Conservation (phyloP, 2,888 invertebrate species). For the Drosophila melanosoma region DNA sequence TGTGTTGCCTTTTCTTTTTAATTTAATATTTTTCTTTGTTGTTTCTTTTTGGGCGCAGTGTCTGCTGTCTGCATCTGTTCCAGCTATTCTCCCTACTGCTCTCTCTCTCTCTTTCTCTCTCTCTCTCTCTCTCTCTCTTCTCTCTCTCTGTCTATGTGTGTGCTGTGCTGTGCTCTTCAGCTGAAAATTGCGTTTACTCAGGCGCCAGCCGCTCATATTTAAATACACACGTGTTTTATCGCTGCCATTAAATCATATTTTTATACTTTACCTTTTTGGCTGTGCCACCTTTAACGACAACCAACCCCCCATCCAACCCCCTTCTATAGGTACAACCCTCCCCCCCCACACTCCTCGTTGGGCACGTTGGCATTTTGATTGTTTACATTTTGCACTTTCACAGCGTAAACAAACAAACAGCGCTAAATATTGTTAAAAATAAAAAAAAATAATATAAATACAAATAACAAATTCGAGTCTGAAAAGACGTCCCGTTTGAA, state of each 20-base stretch:
- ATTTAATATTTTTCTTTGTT: slow-evolving; percentile 74
- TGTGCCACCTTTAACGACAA: slow-evolving; percentile 63
- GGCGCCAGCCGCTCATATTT: slow-evolving; percentile 84
- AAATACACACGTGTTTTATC: slow-evolving; percentile 86
- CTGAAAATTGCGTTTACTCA: slow-evolving; percentile 85
- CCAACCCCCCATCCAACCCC: slow-evolving; percentile 4
- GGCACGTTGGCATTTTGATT: slow-evolving; percentile 77
- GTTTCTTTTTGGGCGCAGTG: slow-evolving; percentile 50
- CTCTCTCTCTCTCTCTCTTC: slow-evolving; percentile 7
- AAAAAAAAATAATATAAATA: slow-evolving; percentile 34
- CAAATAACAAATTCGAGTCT: slow-evolving; percentile 47
- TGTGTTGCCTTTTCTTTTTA: slow-evolving; percentile 69
- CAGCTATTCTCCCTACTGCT: slow-evolving; percentile 5
- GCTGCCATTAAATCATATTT: slow-evolving; percentile 85
- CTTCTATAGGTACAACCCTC: background rate
- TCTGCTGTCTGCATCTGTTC: slow-evolving; percentile 49
- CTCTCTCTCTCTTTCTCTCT: background rate
- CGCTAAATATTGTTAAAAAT: slow-evolving; percentile 74
- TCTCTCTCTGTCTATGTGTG: slow-evolving; percentile 13
- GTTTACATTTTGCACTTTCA: slow-evolving; percentile 83
- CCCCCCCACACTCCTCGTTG: background rate
- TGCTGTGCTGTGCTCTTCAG: slow-evolving; percentile 37
- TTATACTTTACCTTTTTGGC: slow-evolving; percentile 80
- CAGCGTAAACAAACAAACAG: slow-evolving; percentile 75
- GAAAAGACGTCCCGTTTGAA: slow-evolving; percentile 10